phyloP scores from a whole-genome alignment of 2,113 vertebrate species.

The Pampusana beccarii region DNA sequence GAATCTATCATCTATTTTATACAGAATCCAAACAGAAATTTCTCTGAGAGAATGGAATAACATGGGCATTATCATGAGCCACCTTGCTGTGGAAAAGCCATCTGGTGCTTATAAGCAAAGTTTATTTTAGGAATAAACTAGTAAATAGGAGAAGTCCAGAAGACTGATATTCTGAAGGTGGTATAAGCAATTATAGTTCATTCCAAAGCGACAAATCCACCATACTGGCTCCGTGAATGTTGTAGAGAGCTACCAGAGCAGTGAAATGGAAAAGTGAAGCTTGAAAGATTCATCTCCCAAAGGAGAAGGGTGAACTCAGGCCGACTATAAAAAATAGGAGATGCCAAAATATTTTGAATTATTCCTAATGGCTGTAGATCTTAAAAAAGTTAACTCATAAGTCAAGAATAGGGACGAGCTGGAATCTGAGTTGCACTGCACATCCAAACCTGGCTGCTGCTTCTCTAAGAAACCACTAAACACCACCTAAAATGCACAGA shows the following conservation, averaged over 20 bases:
- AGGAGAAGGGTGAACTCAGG: not conserved
- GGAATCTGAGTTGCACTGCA: not conserved
- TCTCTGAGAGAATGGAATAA: conserved; percentile 18
- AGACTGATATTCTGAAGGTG: conserved; percentile 33
- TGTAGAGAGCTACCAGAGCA: conserved; percentile 18
- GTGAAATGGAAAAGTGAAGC: conserved; percentile 26
- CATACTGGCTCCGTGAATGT: not conserved
- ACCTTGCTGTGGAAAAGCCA: conserved; percentile 41
- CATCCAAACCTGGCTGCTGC: not conserved
- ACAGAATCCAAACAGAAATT: conserved; percentile 1
- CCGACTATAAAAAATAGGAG: not conserved
- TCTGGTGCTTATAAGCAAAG: conserved; percentile 11
- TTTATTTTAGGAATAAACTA: conserved; percentile 48
- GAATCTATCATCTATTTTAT: not conserved
- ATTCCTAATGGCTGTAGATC: not conserved
- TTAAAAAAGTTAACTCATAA: conserved; percentile 4
- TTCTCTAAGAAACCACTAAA: not conserved
- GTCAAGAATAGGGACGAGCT: not conserved
- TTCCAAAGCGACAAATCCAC: conserved; percentile 37
- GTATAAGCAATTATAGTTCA: conserved; percentile 3
- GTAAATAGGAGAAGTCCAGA: conserved; percentile 38
- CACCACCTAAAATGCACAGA: not conserved
- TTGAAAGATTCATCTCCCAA: conserved; percentile 5
- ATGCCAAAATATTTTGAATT: conserved; percentile 26
- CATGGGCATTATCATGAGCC: not conserved